Conservation (phyloP, 2,888 invertebrate species). For the Furcula furcula region DNA sequence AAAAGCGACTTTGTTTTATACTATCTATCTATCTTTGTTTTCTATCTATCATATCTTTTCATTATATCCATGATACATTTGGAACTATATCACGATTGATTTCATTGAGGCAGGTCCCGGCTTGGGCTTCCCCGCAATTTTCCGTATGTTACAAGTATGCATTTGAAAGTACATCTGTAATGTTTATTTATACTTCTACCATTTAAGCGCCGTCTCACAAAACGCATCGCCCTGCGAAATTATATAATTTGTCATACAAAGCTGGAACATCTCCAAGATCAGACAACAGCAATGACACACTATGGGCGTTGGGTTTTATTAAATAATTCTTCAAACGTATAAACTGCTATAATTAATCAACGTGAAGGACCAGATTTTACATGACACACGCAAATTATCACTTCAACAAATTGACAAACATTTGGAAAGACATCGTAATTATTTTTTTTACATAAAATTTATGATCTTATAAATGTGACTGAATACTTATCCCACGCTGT, state of each 20-base stretch:
- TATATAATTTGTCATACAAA: conserved; percentile 18
- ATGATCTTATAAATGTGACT: neutral
- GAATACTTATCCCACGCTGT: neutral
- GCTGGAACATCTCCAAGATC: conserved; percentile 26
- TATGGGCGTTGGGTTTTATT: conserved; percentile 8
- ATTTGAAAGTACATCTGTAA: too few species aligned
- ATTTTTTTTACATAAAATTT: neutral
- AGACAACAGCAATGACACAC: conserved; percentile 11
- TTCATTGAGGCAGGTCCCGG: too few species aligned
- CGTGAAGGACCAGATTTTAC: neutral
- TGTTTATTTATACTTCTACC: conserved; percentile 11
- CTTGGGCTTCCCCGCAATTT: too few species aligned
- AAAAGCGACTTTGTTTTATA: too few species aligned
- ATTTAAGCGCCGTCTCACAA: conserved; percentile 6
- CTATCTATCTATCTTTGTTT: too few species aligned
- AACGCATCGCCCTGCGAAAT: conserved; percentile 10
- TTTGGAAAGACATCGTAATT: neutral
- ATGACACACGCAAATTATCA: neutral
- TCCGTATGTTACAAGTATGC: too few species aligned
- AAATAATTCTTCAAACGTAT: neutral
- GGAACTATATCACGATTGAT: too few species aligned
- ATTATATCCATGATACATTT: too few species aligned
- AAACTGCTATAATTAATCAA: neutral
- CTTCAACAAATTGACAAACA: neutral
- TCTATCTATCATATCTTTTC: too few species aligned